A percentile compares a stretch with the other conserved stretches of the same genome.
Evolutionary conservation across 2,888 invertebrate genomes (phyloP).

Genomic region (Pachliopta kotzebuea): DNA sequence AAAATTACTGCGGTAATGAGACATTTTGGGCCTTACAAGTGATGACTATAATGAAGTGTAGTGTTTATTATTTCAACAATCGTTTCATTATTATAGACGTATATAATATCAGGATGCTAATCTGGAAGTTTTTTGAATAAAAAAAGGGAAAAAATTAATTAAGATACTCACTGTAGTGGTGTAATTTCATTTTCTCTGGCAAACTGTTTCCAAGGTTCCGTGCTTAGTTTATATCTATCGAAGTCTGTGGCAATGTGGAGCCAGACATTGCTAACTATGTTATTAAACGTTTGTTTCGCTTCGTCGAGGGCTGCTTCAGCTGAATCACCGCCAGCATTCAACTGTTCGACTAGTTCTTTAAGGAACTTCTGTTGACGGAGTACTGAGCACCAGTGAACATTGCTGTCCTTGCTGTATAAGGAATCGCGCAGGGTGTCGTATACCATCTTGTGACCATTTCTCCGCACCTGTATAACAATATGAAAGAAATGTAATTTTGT

Average conservation of each 20-base stretch:
- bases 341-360: slow-evolving; percentile 81
- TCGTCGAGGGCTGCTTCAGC: slow-evolving; percentile 68
- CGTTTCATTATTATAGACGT: too few relatives aligned
- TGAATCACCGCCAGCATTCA: slow-evolving; percentile 75
- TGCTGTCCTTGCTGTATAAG: slow-evolving; percentile 81
- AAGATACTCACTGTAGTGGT: slow-evolving; percentile 51
- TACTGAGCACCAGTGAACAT: slow-evolving; percentile 85
- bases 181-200: slow-evolving; percentile 48
- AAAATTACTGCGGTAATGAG: too few relatives aligned
- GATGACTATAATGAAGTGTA: too few relatives aligned
- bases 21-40: too few relatives aligned
- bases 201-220: slow-evolving; percentile 78
- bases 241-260: slow-evolving; percentile 88
- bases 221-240: slow-evolving; percentile 78
- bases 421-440: slow-evolving; percentile 62
- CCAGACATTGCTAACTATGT: slow-evolving; percentile 81
- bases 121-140: not conserved
- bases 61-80: too few relatives aligned
- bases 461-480: slow-evolving; percentile 48
- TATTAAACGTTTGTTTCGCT: slow-evolving; percentile 80
- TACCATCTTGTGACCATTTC: slow-evolving; percentile 85
- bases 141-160: not conserved
- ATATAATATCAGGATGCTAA: too few relatives aligned
- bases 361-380: slow-evolving; percentile 89
- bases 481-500: too few relatives aligned